These are phyloP conservation scores for Vanessa tameamea DNA, from an alignment of 1,140 invertebrate genomes.

Conservation along the genomic window DNA sequence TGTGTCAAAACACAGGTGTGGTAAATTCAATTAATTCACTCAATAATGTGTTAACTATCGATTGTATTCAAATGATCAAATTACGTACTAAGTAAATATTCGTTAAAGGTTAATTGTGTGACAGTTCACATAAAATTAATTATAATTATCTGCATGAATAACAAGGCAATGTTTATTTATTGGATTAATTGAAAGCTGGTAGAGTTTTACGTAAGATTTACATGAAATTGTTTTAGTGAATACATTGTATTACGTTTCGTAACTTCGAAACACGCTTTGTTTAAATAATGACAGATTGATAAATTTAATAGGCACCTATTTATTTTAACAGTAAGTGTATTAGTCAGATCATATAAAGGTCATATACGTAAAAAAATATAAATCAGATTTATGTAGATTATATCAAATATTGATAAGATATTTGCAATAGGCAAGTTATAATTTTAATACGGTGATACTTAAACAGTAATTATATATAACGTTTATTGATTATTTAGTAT, in stretches of 20 bases:
- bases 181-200: neutral
- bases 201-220: neutral
- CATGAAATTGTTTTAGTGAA: too few species aligned
- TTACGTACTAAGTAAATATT: slow-evolving; percentile 21
- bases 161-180: neutral
- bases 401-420: too few species aligned
- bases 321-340: too few species aligned
- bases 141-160: slow-evolving; percentile 3
- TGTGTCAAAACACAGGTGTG: slow-evolving; percentile 28
- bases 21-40: slow-evolving; percentile 29
- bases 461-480: slow-evolving; percentile 27
- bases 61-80: slow-evolving; percentile 35
- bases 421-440: neutral
- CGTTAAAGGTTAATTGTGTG: slow-evolving; percentile 27
- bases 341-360: neutral
- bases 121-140: slow-evolving; percentile 1
- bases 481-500: slow-evolving; percentile 42
- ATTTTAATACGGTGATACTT: neutral
- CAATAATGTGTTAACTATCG: slow-evolving; percentile 20
- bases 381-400: too few species aligned
- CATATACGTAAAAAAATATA: neutral
- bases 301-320: too few species aligned
- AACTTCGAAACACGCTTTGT: neutral
- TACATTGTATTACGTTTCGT: neutral
- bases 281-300: too few species aligned